A percentile compares a stretch with the other conserved stretches of the same genome.
Conservation (phyloP, 2,113 vertebrate species). For the Hippoglossus stenolepis region DNA sequence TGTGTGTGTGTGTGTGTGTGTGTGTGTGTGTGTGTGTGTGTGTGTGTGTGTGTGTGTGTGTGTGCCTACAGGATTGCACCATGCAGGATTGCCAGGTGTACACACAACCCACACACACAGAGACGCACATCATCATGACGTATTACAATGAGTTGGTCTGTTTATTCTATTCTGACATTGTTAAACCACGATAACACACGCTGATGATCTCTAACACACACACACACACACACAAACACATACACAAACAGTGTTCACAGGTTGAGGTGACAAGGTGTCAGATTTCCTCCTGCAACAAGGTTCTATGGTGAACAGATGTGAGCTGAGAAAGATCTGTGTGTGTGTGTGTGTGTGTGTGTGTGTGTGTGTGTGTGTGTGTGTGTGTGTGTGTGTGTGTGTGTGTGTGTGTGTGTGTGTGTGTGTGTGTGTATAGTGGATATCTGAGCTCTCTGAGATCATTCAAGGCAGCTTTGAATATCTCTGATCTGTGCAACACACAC, state of each 20-base stretch:
- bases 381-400: constrained; percentile 34
- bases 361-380: constrained; percentile 35
- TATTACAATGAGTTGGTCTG: constrained; percentile 19
- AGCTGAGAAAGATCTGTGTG: neutral
- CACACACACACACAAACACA: constrained; percentile 22
- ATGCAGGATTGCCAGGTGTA: neutral
- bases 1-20: too few relatives aligned
- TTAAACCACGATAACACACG: constrained; percentile 2
- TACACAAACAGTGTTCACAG: constrained; percentile 20
- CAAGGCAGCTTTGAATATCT: too few relatives aligned
- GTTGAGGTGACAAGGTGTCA: constrained; percentile 50
- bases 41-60: too few relatives aligned
- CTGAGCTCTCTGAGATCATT: too few relatives aligned
- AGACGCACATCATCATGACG: neutral
- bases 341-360: constrained; percentile 35
- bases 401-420: constrained; percentile 36
- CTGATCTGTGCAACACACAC: constrained; percentile 50
- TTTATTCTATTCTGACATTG: constrained; percentile 28
- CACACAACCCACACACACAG: neutral
- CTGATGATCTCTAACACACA: constrained; percentile 16
- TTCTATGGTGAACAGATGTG: constrained; percentile 53
- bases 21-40: neutral
- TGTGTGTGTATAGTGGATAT: too few relatives aligned
- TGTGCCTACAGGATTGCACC: neutral
- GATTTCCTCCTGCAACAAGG: constrained; percentile 52